Base-by-base conservation (phyloP, 2,113 vertebrate genomes). In the Callorhinus ursinus region DNA sequence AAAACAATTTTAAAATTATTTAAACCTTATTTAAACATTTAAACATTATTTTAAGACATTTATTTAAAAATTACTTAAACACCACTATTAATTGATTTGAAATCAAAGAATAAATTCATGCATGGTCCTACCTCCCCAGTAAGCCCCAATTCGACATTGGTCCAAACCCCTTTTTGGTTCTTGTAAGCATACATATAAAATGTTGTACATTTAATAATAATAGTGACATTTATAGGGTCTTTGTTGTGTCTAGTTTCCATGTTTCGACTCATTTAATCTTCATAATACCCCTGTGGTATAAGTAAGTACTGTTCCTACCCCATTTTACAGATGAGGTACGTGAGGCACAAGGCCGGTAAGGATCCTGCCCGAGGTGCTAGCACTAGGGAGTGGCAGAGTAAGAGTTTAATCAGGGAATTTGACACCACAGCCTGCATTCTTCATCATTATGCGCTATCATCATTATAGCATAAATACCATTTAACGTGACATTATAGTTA, bases 41-140 rank as follows among this genome's bases (percentile, higher is more conserved):
- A 88, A 88, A 28, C 3, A 61, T 1, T n/a, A 61, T 79, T 63
- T 63, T 65, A 65, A 65, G 28, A 65, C 28, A 65, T 65, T 14
- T 65, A 39, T 57, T 61, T 94, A 86, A 39, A n/a, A 97, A 67
- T 80, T 33, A 88, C 36, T 79, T 94, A 88, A 92, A 18, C 1
- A 55, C 15, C 1, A 92, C 53, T 72, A 81, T 49, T 39, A 71
- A 31, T 67, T 14, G 55, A 65, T 90, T 61, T 71, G 14, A 87
- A 90, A 71, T 55, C 4, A 49, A 93, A 86, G 21, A 80, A 67
- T 95, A 93, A 93, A 83, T 36, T 39, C 8, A 88, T 65, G 33
- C 13, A n/a, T n/a, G 33, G 2, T 53, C 65, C 9, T 14, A 65
- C 15, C 5, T 51, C 11, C 36, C n/a, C 18, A 87, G 12, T 71